phyloP scores from a whole-genome alignment of 53 echinoderm and acorn worm genomes.

The Zoroaster sp. region DNA sequence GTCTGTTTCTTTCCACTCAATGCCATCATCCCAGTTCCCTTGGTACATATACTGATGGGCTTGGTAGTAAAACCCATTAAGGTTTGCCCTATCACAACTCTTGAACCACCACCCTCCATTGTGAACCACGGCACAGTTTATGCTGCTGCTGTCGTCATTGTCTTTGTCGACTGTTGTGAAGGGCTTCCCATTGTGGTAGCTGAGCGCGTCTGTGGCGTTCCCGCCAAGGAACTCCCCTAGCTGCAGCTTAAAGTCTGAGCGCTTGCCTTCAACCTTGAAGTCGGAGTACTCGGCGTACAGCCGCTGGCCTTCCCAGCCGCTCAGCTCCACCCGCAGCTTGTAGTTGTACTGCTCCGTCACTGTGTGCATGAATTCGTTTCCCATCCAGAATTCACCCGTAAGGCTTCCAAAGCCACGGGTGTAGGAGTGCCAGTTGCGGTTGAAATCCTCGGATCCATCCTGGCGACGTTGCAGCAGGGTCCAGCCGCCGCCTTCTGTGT shows the following conservation, averaged over 20 bases:
- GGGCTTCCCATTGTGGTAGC: constrained; percentile 79
- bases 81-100: constrained; percentile 86
- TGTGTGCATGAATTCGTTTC: constrained; percentile 80
- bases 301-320: constrained; percentile 65
- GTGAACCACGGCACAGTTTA: constrained; percentile 87
- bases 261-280: constrained; percentile 71
- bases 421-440: constrained; percentile 86
- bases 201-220: constrained; percentile 83
- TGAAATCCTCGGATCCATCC: constrained; percentile 91
- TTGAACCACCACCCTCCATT: constrained; percentile 99
- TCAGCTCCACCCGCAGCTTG: constrained; percentile 79
- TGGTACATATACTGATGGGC: constrained; percentile 64
- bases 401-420: constrained; percentile 84
- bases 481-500: constrained; percentile 81
- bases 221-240: constrained; percentile 79
- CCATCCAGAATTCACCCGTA: constrained; percentile 86
- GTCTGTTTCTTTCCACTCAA: constrained; percentile 90
- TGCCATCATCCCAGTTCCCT: constrained; percentile 89
- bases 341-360: constrained; percentile 86
- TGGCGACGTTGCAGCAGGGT: constrained; percentile 86
- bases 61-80: constrained; percentile 92
- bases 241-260: constrained; percentile 74
- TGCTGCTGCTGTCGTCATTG: constrained; percentile 78
- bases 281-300: constrained; percentile 82
- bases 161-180: constrained; percentile 92